phyloP scores from a whole-genome alignment of 2,797 vertebrate species.

The Silurus aristotelis region DNA sequence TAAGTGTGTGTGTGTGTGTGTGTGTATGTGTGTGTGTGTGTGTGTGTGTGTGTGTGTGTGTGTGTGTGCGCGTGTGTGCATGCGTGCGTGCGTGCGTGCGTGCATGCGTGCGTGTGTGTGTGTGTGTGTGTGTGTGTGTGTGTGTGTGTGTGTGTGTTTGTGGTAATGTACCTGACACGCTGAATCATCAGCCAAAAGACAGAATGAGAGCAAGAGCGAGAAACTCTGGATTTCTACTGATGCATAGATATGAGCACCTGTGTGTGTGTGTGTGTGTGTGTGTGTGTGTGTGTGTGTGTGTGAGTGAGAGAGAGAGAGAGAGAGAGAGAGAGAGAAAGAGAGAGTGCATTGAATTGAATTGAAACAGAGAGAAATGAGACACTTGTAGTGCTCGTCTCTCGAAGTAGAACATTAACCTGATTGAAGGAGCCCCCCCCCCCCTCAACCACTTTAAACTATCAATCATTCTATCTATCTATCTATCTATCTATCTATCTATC shows the following conservation, averaged over 20 bases:
- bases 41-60: conserved; percentile 24
- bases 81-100: conserved; percentile 34
- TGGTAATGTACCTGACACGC: conserved; percentile 55
- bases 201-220: not conserved
- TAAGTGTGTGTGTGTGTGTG: conserved; percentile 34
- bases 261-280: conserved; percentile 25
- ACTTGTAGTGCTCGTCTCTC: conserved; percentile 39
- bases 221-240: not conserved
- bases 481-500: no score
- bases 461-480: no score
- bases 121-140: conserved; percentile 33
- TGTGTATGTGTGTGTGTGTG: conserved; percentile 17
- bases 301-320: conserved; percentile 15
- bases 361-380: conserved; percentile 14
- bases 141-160: conserved; percentile 36
- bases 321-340: conserved; percentile 14
- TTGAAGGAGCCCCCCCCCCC: conserved; percentile 55
- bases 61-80: conserved; percentile 35
- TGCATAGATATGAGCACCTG: conserved; percentile 27
- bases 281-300: not conserved
- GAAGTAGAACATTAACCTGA: conserved; percentile 64
- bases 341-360: conserved; percentile 30
- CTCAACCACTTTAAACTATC: not conserved
- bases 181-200: conserved; percentile 34
- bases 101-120: no score